Evolutionary conservation across 1,140 invertebrate genomes (phyloP).

Genomic region (Chrysomallon squamiferum): DNA sequence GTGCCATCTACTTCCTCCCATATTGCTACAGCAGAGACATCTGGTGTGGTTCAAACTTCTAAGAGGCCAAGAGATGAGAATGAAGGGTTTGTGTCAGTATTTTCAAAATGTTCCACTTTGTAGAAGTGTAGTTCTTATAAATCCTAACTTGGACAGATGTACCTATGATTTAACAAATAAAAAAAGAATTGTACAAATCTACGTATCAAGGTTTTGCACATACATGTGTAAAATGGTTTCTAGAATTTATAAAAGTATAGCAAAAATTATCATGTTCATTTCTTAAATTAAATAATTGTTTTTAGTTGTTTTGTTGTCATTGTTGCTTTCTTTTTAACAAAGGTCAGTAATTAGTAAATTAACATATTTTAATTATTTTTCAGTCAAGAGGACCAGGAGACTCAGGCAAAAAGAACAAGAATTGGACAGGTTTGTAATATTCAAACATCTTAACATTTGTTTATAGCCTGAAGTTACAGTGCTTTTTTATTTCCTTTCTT

Average conservation of each 20-base stretch:
- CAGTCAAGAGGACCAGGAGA: constrained; percentile 20
- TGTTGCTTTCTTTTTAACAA: too few relatives aligned
- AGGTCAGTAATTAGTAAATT: too few relatives aligned
- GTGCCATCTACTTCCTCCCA: not conserved
- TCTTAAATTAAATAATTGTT: constrained; percentile 5
- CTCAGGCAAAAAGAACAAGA: constrained; percentile 16
- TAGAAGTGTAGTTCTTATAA: too few relatives aligned
- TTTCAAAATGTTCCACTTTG: not conserved
- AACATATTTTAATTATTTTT: not conserved
- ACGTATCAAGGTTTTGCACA: too few relatives aligned
- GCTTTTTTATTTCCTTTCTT: too few relatives aligned
- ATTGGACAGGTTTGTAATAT: not conserved
- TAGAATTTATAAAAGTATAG: too few relatives aligned
- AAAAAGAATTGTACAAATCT: too few relatives aligned
- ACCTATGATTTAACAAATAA: too few relatives aligned
- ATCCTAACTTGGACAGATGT: too few relatives aligned
- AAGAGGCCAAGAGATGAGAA: constrained; percentile 11
- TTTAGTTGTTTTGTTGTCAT: not conserved
- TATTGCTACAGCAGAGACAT: not conserved
- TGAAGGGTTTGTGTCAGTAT: constrained; percentile 4
- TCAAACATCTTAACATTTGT: too few relatives aligned
- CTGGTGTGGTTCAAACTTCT: not conserved
- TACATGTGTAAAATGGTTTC: too few relatives aligned
- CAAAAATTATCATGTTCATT: not conserved
- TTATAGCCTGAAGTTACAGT: too few relatives aligned